Base-by-base conservation (phyloP, 2,797 vertebrate genomes). In the Cephalopachus bancanus region DNA sequence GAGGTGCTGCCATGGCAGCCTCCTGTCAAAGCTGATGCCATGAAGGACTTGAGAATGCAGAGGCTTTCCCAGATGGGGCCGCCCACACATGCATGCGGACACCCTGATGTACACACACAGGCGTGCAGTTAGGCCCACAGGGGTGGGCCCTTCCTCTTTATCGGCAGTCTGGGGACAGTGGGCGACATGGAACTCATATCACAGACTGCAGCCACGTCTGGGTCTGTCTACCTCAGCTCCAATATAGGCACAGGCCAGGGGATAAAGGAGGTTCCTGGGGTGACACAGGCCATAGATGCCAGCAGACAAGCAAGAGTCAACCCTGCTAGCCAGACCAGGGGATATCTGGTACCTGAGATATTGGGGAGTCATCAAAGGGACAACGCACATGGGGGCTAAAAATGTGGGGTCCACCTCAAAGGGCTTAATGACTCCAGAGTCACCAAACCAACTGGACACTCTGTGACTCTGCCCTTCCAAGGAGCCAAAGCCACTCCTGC, bases 331-430 rank as follows among this genome's bases (percentile, higher is more conserved):
- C 64, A 12, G 67, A 67, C 67, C 37, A 37, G 62, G n/a, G 26
- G 79, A 55, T 0, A n/a, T 30, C 65, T 24, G 22, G 20, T 37
- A 14, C 67, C 67, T 20, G 7, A 67, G 10, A 59, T 49, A 55
- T 0, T 49, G 24, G 83, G 6, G 55, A 81, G 22, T 51, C 55
- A 28, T 44, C 3, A 7, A 44, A 76, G 4, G 67, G 60, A 55
- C 20, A 62, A 1, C 57, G 14, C 7, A 8, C 4, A 3, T 11
- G 19, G 55, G 28, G 1, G 1, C 44, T 28, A 4, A 33, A 49
- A 5, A 17, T 24, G 30, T 28, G 37, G 37, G n/a, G 20, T 33
- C 22, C 26, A 75, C 10, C 24, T 79, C 83, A 28, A 59, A n/a
- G 53, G 33, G 17, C 55, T 71, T 64, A 10, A 0, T 33, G 57